Evolutionary conservation across 1,140 invertebrate genomes (phyloP), one percentile per base, ranked within the genome.

Genomic region (Druon quercuslanigerum): DNA sequence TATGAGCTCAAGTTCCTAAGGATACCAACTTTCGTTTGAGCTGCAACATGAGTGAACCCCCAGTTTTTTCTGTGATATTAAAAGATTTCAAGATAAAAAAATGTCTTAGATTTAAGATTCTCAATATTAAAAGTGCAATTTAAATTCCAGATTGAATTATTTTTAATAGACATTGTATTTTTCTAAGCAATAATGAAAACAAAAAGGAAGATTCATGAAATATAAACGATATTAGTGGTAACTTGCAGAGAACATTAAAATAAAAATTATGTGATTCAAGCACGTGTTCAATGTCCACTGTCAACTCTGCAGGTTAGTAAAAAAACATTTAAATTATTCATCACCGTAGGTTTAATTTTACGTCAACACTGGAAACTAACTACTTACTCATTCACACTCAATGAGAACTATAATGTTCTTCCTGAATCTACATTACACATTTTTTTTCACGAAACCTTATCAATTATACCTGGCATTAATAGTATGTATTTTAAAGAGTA

Each of bases 311-410:
- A 40, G 40, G 60, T 14, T 66, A 66, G 20, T 66, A 66, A n/a
- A 56, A 7, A 17, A 9, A 40, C 25, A n/a, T 33, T 66, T 66
- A 66, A 66, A 66, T 66, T 66, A 46, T 66, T 40, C 60, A 66
- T 66, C 60, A 33, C 25, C 13, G 14, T 66, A 25, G 60, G 25
- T 66, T 46, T 66, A 66, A 66, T 66, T 66, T 66, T 40, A 46
- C 25, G 14, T 46, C 60, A 16, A 33, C 3, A 66, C 60, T 46
- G 60, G 25, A 66, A 66, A 46, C 14, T n/a, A 8, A 40, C 6
- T 40, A 66, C 33, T 66, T 66, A 8, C 60, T 66, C 20, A 66
- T 46, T 66, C 40, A 40, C 60, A 40, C 3, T 66, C 20, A 33
- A 66, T 66, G 40, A 66, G 60, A 66, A 66, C n/a, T 66, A 16